Base-by-base conservation (phyloP, 2,797 vertebrate genomes). In the Tympanoctomys barrerae region DNA sequence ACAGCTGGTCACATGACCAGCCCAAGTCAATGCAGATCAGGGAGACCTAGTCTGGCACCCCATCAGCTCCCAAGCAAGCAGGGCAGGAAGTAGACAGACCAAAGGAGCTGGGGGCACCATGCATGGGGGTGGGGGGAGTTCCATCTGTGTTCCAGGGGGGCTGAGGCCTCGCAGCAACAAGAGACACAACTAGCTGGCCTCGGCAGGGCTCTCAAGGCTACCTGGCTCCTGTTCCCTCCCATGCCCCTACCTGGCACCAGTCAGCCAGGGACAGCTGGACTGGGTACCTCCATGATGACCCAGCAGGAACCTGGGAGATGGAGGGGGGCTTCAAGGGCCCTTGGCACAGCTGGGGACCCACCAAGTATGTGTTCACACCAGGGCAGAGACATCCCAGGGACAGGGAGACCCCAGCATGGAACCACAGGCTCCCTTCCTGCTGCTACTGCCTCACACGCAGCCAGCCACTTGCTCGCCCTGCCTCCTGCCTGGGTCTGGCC, bases 1-100 rank as follows among this genome's bases (percentile, higher is more conserved):
- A 49, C 7, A 68, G 19, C 39, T 11, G 19, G 89, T 46, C 78
- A 52, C 3, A 5, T 9, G 33, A 73, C 11, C 19, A 24, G 54
- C 16, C 31, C 13, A 2, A 9, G 22, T 4, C 11, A 18, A 24
- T 24, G 14, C 14, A 0, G 4, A 10, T n/a, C 24, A 39, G 46
- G 24, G 54, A 21, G 16, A 22, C 57, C 28, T n/a, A 22, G 33
- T 7, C 61, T 8, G 22, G 42, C 12, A 31, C 3, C 57, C 80
- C 90, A 42, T 33, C 70, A 39, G 18, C 33, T 39, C 42, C 68
- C 33, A 21, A 26, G 24, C 10, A 52, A 84, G n/a, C 19, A 18
- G 0, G 5, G 59, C 81, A 42, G 33, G 19, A 54, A 42, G 59
- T 10, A 12, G 8, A 28, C 3, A 0, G n/a, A 46, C 81, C 33